Evolutionary conservation across 37 sponge, comb jelly and placozoan species (phyloP).

Genomic region (Mnemiopsis leidyi): DNA sequence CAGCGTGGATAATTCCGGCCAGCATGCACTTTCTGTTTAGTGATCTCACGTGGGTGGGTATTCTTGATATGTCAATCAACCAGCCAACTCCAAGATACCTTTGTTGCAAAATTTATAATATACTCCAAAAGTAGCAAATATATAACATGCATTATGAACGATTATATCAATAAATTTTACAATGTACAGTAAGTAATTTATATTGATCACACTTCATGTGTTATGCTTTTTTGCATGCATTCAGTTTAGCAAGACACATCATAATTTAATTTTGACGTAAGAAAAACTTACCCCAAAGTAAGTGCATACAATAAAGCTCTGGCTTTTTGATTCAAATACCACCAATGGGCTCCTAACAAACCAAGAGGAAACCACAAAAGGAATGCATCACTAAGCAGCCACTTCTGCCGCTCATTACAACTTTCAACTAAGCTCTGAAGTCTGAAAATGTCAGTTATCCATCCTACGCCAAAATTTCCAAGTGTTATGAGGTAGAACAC

Average conservation of each 20-base stretch:
- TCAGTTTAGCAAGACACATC: too few species aligned
- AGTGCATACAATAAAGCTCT: background rate
- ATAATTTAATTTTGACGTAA: too few species aligned
- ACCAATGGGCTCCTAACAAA: conserved; percentile 14
- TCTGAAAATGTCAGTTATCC: background rate
- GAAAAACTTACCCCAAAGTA: conserved; percentile 15
- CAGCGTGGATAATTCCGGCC: conserved; percentile 31
- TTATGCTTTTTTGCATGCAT: too few species aligned
- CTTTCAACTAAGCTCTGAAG: background rate
- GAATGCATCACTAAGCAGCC: conserved; percentile 9
- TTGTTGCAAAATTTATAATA: too few species aligned
- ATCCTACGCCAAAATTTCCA: conserved; percentile 37
- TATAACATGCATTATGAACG: too few species aligned
- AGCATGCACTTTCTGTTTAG: conserved; percentile 19
- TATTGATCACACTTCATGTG: too few species aligned
- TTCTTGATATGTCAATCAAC: conserved; percentile 14
- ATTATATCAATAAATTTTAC: too few species aligned
- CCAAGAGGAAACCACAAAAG: conserved; percentile 27
- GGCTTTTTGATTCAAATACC: background rate
- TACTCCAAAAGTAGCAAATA: too few species aligned
- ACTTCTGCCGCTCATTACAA: background rate
- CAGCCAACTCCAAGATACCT: conserved; percentile 32
- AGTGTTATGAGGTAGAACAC: background rate
- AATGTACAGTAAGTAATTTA: too few species aligned
- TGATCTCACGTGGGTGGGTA: background rate